Conservation (phyloP, 2,888 invertebrate genomes). For the Ischnus inquisitorius region DNA sequence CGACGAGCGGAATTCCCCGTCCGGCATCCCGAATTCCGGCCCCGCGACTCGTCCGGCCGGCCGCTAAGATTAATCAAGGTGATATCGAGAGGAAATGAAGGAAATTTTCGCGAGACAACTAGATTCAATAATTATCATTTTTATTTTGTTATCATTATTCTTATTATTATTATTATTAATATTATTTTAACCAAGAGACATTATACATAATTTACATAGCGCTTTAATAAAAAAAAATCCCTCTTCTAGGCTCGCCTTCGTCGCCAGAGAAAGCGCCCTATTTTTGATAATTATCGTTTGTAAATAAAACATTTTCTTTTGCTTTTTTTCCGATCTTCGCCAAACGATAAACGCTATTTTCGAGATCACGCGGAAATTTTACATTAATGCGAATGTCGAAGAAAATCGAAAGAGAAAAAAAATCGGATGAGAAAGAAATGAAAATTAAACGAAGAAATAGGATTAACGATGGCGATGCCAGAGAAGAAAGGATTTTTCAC, state of each 20-base stretch:
- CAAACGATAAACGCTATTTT: conserved; percentile 58
- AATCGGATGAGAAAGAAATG: background rate
- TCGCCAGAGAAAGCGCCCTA: conserved; percentile 65
- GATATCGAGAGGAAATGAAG: conserved; percentile 65
- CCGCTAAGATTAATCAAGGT: conserved; percentile 65
- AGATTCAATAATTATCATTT: conserved; percentile 25
- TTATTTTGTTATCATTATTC: too few species aligned
- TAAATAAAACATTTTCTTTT: conserved; percentile 41
- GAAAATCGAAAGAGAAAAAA: too few species aligned
- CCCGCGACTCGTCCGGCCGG: conserved; percentile 75
- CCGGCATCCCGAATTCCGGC: conserved; percentile 83
- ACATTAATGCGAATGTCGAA: conserved; percentile 31
- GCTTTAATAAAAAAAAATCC: conserved; percentile 61
- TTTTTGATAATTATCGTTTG: conserved; percentile 56
- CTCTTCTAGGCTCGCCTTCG: conserved; percentile 50
- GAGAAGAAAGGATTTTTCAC: conserved; percentile 65
- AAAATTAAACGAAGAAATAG: background rate
- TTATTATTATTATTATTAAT: too few species aligned
- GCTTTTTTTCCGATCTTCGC: background rate
- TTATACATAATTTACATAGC: conserved; percentile 62
- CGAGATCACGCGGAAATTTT: conserved; percentile 49
- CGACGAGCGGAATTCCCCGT: conserved; percentile 82
- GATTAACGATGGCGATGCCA: conserved; percentile 67
- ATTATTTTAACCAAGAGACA: conserved; percentile 46
- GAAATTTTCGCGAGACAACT: conserved; percentile 60